Percentiles rank a stretch among this genome's conserved stretches.
phyloP scores from a whole-genome alignment of 2,113 vertebrate species.

The Gasterosteus aculeatus region DNA sequence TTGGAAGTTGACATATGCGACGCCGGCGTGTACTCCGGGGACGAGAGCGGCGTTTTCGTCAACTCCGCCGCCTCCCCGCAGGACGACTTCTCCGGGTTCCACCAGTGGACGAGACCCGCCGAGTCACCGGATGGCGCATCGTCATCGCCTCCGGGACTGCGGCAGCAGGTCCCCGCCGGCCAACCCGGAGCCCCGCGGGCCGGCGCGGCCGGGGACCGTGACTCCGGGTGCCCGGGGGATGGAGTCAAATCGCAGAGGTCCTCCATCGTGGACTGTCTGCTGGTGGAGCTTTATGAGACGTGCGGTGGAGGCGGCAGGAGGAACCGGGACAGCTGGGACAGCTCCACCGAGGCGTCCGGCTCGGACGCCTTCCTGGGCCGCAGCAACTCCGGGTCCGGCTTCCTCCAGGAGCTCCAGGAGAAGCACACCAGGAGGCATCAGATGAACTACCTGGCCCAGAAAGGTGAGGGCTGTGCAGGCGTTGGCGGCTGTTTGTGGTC shows the following conservation, averaged over 20 bases:
- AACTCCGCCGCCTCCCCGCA: constrained; percentile 48
- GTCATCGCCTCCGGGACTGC: constrained; percentile 44
- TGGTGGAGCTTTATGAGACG: constrained; percentile 93
- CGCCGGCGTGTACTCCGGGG: constrained; percentile 55
- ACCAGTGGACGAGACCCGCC: constrained; percentile 62
- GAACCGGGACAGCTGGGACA: constrained; percentile 86
- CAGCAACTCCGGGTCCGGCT: constrained; percentile 82
- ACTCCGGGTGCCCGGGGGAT: constrained; percentile 37
- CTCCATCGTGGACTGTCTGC: constrained; percentile 90
- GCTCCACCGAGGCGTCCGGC: constrained; percentile 90
- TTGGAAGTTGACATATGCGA: constrained; percentile 81
- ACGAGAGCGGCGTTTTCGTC: constrained; percentile 73
- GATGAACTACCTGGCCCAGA: constrained; percentile 87
- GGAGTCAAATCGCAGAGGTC: constrained; percentile 54
- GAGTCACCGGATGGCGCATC: constrained; percentile 55
- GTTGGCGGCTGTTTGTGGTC: neutral
- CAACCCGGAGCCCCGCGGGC: constrained; percentile 5
- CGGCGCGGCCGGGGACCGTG: constrained; percentile 19
- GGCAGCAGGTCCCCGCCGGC: neutral
- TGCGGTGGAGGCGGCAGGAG: constrained; percentile 69
- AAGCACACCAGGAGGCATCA: constrained; percentile 86
- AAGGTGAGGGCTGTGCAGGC: constrained; percentile 83
- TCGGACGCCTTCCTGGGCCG: constrained; percentile 85
- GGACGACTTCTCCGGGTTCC: constrained; percentile 69
- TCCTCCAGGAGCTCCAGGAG: constrained; percentile 87